Percentiles rank a stretch among this genome's conserved stretches.
phyloP scores from a whole-genome alignment of 1,140 invertebrate species.

The Platyura marginata region DNA sequence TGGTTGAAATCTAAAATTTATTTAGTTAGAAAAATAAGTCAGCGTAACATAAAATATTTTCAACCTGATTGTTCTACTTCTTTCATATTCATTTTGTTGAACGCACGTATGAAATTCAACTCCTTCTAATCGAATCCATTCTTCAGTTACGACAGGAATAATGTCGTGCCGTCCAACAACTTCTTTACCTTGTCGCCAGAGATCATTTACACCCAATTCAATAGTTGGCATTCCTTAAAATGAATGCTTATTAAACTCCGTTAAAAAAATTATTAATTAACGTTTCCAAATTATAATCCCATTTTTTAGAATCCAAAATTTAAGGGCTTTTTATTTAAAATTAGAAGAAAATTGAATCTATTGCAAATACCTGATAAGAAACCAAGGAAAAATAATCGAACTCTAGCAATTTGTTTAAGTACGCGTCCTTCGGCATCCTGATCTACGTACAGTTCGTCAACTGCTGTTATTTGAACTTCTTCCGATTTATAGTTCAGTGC shows the following conservation, averaged over 20 bases:
- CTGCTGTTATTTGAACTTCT: slow-evolving; percentile 89
- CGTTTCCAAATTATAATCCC: too few species aligned
- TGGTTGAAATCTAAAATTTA: slow-evolving; percentile 67
- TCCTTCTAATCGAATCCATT: slow-evolving; percentile 94
- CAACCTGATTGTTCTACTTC: slow-evolving; percentile 78
- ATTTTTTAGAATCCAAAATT: too few species aligned
- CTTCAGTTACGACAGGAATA: slow-evolving; percentile 96
- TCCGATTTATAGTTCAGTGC: slow-evolving; percentile 94
- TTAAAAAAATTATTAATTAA: too few species aligned
- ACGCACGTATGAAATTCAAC: slow-evolving; percentile 91
- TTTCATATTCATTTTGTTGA: slow-evolving; percentile 79
- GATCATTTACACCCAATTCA: slow-evolving; percentile 94
- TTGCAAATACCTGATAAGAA: slow-evolving; percentile 55
- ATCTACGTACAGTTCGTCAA: slow-evolving; percentile 92
- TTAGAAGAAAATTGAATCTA: too few species aligned
- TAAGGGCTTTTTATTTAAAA: too few species aligned
- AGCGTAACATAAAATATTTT: too few species aligned
- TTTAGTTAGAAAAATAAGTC: too few species aligned
- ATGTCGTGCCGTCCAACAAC: slow-evolving; percentile 98
- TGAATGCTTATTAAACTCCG: too few species aligned
- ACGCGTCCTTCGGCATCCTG: slow-evolving; percentile 75
- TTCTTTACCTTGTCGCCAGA: slow-evolving; percentile 91
- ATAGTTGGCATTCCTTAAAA: slow-evolving; percentile 85
- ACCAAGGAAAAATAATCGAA: slow-evolving; percentile 86
- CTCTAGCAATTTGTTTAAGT: slow-evolving; percentile 82